Evolutionary conservation across 2,888 invertebrate genomes (phyloP), one percentile per base, ranked within the genome.

Genomic region (Listrodromus nycthemerus): DNA sequence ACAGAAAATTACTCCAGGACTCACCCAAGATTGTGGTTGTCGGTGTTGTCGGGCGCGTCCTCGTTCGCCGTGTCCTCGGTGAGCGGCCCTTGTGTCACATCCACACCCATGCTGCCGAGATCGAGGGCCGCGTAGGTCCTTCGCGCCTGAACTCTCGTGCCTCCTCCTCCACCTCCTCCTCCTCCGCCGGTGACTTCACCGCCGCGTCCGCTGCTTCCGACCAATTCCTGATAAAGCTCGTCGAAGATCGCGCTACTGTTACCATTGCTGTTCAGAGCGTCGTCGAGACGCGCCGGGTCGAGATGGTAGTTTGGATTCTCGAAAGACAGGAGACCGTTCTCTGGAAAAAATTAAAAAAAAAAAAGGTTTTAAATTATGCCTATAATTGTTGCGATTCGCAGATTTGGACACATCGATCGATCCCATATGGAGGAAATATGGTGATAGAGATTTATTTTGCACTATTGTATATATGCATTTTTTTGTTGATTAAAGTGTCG

Each of bases 271-370:
- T 96, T 96, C 90, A 95, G 95, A 71, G 96, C 97, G 89, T 97
- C 96, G 94, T 97, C 97, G 91, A 97, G 95, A 7, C 96, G 95
- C 65, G 96, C 95, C 82, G 97, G 96, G 92, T 96, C 96, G 94
- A 97, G 94, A 92, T 97, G 97, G 94, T 98, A 98, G 94, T 98
- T 98, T 33, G 98, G 98, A 94, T 98, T 98, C 94, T 98, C 97
- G 94, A 98, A 98, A 90, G 98, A 98, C 92, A 97, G 95, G 87
- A 97, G 96, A 93, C 98, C 98, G 95, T 97, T 97, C 95, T 98
- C 98, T 98, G 96, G 61, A 94, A 95, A 92, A 92, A 21, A 80
- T 10, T 65, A 65, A 24, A 58, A 5, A 0, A 10, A 16, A 58
- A 13, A 27, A 27, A n/a, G n/a, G n/a, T n/a, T 10, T 10, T 5